Percentiles rank a stretch among this genome's conserved stretches.
Conservation (phyloP, 1,140 invertebrate species). For the Anagrus nilaparvatae region DNA sequence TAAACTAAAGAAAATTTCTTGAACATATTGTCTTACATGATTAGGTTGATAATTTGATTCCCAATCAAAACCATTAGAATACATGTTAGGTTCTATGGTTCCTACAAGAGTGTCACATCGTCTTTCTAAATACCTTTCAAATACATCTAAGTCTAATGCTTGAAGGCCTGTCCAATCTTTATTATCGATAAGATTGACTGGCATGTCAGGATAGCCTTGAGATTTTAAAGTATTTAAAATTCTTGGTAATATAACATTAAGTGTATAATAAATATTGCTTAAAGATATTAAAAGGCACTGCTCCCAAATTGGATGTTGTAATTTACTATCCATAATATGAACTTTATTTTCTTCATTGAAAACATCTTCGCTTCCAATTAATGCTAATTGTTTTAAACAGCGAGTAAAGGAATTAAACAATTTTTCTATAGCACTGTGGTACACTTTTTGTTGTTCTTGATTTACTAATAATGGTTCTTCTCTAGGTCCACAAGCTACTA, state of each 20-base stretch:
- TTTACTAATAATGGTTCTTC: constrained; percentile 58
- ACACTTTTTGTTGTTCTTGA: constrained; percentile 50
- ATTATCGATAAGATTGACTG: constrained; percentile 31
- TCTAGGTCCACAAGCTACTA: constrained; percentile 60
- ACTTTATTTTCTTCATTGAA: constrained; percentile 47
- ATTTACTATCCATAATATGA: constrained; percentile 37
- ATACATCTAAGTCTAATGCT: constrained; percentile 57
- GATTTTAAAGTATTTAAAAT: constrained; percentile 45
- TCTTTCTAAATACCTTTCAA: constrained; percentile 80
- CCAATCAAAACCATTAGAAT: constrained; percentile 80
- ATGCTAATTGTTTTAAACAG: constrained; percentile 55
- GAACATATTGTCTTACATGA: constrained; percentile 80
- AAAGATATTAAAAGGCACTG: constrained; percentile 74
- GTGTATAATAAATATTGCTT: constrained; percentile 81
- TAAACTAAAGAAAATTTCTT: constrained; percentile 85
- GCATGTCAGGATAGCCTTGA: constrained; percentile 35
- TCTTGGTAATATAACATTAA: constrained; percentile 59
- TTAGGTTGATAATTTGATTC: constrained; percentile 60
- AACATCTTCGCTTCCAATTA: constrained; percentile 49
- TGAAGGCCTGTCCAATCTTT: constrained; percentile 45
- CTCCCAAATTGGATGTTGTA: constrained; percentile 52
- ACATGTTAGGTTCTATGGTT: constrained; percentile 92
- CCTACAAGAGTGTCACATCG: constrained; percentile 89
- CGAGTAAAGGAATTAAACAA: constrained; percentile 57
- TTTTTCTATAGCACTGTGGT: constrained; percentile 59